Evolutionary conservation across 2,797 vertebrate genomes (phyloP), one percentile per base, ranked within the genome.

Genomic region (Tenualosa thibaudeaui): DNA sequence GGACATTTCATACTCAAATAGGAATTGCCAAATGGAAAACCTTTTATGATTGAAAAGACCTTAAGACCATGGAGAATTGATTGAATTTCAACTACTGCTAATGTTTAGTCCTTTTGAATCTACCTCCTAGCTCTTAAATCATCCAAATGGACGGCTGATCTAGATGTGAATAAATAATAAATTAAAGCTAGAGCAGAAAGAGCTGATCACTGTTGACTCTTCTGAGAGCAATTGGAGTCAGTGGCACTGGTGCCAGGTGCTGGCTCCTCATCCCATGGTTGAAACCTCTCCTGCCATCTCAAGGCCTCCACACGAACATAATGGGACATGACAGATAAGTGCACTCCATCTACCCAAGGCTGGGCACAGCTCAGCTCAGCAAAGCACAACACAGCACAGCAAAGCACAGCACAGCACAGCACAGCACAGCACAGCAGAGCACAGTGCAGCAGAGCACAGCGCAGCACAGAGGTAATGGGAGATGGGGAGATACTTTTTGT

Each of bases 141-240:
- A 78, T 43, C 71, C 40, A 40, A 43, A 22, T 46, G 37, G 37
- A 22, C 13, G 40, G 40, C 71, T 78, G 40, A 78, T 78, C 71
- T 46, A 62, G n/a, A 78, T 46, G 1, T 9, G 71, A 78, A 43
- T 78, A 43, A 46, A 46, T 78, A 43, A 78, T 78, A 46, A 78
- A 78, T 78, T 22, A 78, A 43, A 75, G 19, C 50, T 51, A 46
- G 71, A 7, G 71, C 37, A 78, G 15, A 54, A 54, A 19, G 54
- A 56, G 5, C 7, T 22, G 19, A 46, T 78, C 40, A 78, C 37
- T 17, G 17, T 78, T 17, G 17, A 22, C 71, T 78, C 40, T 46
- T 78, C 71, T 78, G 71, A 78, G 71, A 78, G 40, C 71, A 78
- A 78, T 78, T 78, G 46, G 37, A 78, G 71, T 78, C 37, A 78